These are phyloP conservation scores for Phrynocephalus guinanensis DNA, from an alignment of 2,797 vertebrate genomes.

Conservation along the genomic window DNA sequence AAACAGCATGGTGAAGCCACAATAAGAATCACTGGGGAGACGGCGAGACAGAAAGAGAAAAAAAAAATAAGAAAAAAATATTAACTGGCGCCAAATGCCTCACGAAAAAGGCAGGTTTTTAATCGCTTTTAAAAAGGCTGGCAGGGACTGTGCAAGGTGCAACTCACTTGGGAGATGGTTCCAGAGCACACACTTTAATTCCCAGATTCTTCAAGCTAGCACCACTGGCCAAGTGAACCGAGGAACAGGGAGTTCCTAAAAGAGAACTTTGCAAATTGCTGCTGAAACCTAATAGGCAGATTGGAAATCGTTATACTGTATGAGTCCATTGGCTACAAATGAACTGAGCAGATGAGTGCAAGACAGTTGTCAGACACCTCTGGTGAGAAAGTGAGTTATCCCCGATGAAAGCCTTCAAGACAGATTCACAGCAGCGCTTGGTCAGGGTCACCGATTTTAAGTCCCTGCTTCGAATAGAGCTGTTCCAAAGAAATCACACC, in stretches of 20 bases:
- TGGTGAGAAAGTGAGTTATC: background rate
- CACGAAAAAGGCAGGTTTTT: too few relatives aligned
- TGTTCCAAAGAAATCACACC: background rate
- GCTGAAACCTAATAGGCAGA: background rate
- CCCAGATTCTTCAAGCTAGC: background rate
- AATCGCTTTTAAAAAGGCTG: too few relatives aligned
- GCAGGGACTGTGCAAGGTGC: too few relatives aligned
- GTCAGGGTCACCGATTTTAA: slow-evolving; percentile 14
- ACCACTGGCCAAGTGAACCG: background rate
- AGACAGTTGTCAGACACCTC: background rate
- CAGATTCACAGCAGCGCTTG: background rate
- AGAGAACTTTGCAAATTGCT: background rate
- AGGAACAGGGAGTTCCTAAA: background rate
- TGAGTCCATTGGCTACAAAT: background rate
- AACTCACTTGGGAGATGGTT: too few relatives aligned
- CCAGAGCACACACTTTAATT: background rate
- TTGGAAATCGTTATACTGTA: background rate
- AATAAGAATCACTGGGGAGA: too few relatives aligned
- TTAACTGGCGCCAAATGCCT: too few relatives aligned
- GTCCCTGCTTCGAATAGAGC: background rate
- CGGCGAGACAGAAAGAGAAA: too few relatives aligned
- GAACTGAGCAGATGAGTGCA: background rate
- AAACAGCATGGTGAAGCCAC: too few relatives aligned
- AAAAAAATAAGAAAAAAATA: too few relatives aligned
- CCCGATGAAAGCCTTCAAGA: slow-evolving; percentile 8